phyloP scores from a whole-genome alignment of 2,113 vertebrate genomes.

The Pedionomus torquatus region DNA sequence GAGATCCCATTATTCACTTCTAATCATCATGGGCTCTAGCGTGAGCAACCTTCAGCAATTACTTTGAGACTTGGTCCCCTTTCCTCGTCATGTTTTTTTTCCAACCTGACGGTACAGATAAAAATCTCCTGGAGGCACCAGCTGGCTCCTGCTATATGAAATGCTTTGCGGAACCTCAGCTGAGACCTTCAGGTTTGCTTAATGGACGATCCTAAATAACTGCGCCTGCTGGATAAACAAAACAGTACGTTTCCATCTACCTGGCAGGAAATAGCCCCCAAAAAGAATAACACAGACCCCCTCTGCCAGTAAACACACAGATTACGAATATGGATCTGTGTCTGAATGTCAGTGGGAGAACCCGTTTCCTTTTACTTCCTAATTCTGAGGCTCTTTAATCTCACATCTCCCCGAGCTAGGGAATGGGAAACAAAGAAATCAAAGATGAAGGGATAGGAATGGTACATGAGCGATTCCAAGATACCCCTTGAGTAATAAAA shows the following conservation, averaged over 20 bases:
- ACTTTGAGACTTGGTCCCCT: background rate
- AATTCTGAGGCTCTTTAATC: constrained; percentile 4
- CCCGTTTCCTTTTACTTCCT: background rate
- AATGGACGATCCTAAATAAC: background rate
- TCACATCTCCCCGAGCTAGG: background rate
- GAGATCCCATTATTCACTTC: background rate
- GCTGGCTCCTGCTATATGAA: background rate
- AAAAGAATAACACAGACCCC: background rate
- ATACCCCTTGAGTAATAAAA: background rate
- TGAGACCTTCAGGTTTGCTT: background rate
- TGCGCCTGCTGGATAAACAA: background rate
- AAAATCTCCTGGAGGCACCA: background rate
- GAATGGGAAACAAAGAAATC: background rate
- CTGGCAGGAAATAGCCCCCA: background rate
- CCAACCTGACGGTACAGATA: background rate
- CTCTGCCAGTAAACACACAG: background rate
- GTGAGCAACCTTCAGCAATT: background rate
- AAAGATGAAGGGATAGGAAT: background rate
- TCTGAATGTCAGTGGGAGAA: background rate
- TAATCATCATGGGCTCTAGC: background rate
- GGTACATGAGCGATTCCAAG: background rate
- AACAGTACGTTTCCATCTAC: background rate
- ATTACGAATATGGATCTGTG: background rate
- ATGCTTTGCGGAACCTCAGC: background rate
- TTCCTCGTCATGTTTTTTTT: background rate